phyloP scores from a whole-genome alignment of 2,888 invertebrate species.

The Eupeodes latifasciatus region DNA sequence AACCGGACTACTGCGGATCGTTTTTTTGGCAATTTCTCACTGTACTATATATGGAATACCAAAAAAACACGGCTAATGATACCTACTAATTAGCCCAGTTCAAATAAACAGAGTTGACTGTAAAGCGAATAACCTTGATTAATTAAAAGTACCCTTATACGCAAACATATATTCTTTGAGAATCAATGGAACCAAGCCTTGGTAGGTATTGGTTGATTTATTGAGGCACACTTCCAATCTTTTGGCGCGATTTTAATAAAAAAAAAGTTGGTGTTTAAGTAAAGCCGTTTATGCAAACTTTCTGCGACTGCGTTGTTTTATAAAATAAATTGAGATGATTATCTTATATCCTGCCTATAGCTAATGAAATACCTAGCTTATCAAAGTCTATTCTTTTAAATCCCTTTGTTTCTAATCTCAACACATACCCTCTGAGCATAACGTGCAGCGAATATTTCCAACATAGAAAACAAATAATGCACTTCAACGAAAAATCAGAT shows the following conservation, averaged over 20 bases:
- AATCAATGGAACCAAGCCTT: background rate
- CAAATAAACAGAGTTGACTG: background rate
- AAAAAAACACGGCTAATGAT: too few relatives aligned
- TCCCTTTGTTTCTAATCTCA: background rate
- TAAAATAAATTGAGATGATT: slow-evolving; percentile 50
- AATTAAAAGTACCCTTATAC: slow-evolving; percentile 16
- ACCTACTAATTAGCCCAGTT: too few relatives aligned
- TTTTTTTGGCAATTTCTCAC: too few relatives aligned
- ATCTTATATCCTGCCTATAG: slow-evolving; percentile 62
- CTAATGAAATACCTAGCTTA: slow-evolving; percentile 35
- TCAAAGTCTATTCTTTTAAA: background rate
- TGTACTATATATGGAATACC: too few relatives aligned
- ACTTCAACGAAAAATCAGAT: background rate
- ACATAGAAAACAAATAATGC: background rate
- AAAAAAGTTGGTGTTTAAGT: background rate
- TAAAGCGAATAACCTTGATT: background rate
- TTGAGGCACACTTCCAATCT: slow-evolving; percentile 30
- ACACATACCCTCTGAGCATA: background rate
- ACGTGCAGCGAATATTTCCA: background rate
- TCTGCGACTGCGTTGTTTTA: background rate
- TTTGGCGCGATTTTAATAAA: slow-evolving; percentile 41
- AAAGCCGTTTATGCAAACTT: background rate
- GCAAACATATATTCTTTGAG: slow-evolving; percentile 41
- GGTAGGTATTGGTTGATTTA: background rate
- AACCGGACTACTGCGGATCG: too few relatives aligned